Evolutionary conservation across 2,797 vertebrate genomes (phyloP).

Genomic region (Rhincodon typus): DNA sequence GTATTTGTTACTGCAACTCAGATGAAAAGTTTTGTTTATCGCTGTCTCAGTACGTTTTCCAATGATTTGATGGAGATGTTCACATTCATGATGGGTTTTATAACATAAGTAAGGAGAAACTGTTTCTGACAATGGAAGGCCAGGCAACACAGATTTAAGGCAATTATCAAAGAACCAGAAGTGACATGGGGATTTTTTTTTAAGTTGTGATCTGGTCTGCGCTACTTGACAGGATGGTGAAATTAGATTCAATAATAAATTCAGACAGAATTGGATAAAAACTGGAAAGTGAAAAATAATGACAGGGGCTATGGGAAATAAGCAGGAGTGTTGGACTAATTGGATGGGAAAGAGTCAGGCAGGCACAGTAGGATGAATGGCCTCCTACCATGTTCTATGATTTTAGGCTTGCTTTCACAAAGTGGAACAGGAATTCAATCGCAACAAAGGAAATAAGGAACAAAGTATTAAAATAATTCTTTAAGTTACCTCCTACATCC

Average conservation of each 20-base stretch:
- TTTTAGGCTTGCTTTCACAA: not conserved
- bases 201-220: not conserved
- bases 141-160: not conserved
- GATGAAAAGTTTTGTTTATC: not conserved
- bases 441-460: not conserved
- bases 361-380: not conserved
- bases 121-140: not conserved
- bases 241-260: not conserved
- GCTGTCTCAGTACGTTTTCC: not conserved
- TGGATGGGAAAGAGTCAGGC: not conserved
- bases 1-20: too few relatives aligned
- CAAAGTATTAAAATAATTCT: not conserved
- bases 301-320: not conserved
- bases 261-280: not conserved
- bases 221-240: not conserved
- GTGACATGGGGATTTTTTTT: not conserved
- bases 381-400: not conserved
- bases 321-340: not conserved
- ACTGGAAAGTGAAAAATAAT: not conserved
- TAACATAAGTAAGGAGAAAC: not conserved
- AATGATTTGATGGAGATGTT: not conserved
- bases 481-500: not conserved
- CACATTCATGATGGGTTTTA: not conserved
- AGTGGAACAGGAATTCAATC: not conserved
- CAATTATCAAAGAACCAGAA: not conserved